A percentile compares a stretch with the other conserved stretches of the same genome.
phyloP scores from a whole-genome alignment of 2,797 vertebrate species.

The Atherinosoma microstoma region DNA sequence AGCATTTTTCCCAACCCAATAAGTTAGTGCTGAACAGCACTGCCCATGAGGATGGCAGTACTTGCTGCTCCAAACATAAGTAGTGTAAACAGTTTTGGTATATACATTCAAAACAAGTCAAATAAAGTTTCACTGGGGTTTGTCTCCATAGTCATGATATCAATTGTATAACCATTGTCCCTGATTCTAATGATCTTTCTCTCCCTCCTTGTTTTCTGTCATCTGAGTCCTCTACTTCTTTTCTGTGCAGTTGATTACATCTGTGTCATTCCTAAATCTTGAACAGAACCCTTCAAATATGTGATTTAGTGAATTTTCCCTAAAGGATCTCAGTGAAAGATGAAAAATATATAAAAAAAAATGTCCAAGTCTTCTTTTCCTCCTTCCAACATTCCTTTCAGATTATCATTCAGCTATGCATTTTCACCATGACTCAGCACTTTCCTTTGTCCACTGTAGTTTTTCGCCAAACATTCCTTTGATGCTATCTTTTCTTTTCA shows the following conservation, averaged over 20 bases:
- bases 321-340: neutral
- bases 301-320: neutral
- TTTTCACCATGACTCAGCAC: constrained; percentile 50
- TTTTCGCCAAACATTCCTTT: neutral
- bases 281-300: neutral
- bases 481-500: neutral
- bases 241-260: neutral
- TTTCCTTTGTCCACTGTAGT: neutral
- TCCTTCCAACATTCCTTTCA: neutral
- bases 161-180: neutral
- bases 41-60: neutral
- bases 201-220: neutral
- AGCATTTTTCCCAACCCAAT: neutral
- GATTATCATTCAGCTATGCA: neutral
- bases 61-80: neutral
- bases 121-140: neutral
- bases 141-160: neutral
- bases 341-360: neutral
- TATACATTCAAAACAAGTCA: neutral
- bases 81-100: neutral
- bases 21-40: neutral
- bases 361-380: neutral
- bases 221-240: neutral
- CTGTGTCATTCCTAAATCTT: neutral
- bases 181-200: too few species aligned